Evolutionary conservation across 1,140 invertebrate genomes (phyloP), one percentile per base, ranked within the genome.

Genomic region (Lasaia peninsularis): DNA sequence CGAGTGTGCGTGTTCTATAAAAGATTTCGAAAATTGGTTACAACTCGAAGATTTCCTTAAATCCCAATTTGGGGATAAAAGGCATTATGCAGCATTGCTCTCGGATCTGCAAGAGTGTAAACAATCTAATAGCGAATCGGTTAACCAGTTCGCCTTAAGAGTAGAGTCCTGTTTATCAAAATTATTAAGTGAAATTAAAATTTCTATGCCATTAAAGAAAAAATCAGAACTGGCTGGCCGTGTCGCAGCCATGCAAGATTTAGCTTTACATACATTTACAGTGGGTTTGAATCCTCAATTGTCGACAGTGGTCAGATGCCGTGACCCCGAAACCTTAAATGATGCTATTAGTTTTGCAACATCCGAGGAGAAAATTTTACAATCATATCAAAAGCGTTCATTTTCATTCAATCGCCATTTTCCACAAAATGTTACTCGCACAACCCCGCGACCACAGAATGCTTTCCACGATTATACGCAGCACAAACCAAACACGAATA

Each of bases 31-130:
- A n/a, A 37, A 40, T 3, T 60, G 51, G 51, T 1, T 2, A 9
- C 35, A 54, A 33, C 28, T 60, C 18, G 28, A 54, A 33, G 52
- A 60, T 7, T 60, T 54, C 21, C 10, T 60, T 9, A 61, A 61
- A 56, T 31, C 33, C 7, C 60, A 62, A 20, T 62, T 52, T 53
- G 37, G 60, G 1, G 60, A 62, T 10, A 35, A 28, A 7, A 57
- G 52, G 12, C 54, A 62, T n/a, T 62, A 62, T 18, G 34, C 54
- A 10, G 6, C 10, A 12, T 9, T 57, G 11, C 50, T 62, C 2
- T 52, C 51, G 6, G 60, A 56, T 10, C n/a, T 56, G n/a, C 40
- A 57, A 24, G 44, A 49, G 8, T 50, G 55, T 20, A 16, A 14
- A n/a, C 44, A 57, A 24, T 12, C 12, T 1, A 10, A 7, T 12